Base-by-base conservation (phyloP, 2,888 invertebrate species). In the Ypsolopha sequella region DNA sequence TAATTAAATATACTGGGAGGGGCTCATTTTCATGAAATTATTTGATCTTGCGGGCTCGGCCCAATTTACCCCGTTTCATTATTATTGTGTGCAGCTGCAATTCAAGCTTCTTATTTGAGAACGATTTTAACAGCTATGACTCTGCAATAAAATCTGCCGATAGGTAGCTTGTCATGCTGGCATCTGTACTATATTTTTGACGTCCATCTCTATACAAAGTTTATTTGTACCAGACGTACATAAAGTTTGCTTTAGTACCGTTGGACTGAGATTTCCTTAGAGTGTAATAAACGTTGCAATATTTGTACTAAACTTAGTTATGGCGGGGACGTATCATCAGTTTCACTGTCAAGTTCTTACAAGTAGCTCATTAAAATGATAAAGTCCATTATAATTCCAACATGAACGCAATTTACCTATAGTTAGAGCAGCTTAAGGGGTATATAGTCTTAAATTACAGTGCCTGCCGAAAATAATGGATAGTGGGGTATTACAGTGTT, bases 11-110 rank as follows among this genome's bases (percentile, higher is more conserved):
- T 75, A 71, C 73, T 65, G 65, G 63, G 24, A 24, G 24, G 76
- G 76, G 74, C 80, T 79, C 75, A 80, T 80, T 86, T 84, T 81
- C 79, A 73, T 78, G 76, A 77, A 84, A 85, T 84, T 80, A 82
- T 84, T 84, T 80, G 82, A 81, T 80, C 75, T 77, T 71, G 62
- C 70, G 71, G 70, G 71, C 70, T 65, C 68, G 71, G 67, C 62
- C 71, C 69, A 68, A 76, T 73, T 73, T 68, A 61, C 63, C 60
- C 68, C 74, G 64, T 77, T 77, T 76, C 76, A 69, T 75, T 72
- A 58, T 62, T 69, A 66, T 76, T 73, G n/a, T n/a, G n/a, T n/a
- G n/a, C n/a, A n/a, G n/a, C n/a, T n/a, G n/a, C n/a, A n/a, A n/a
- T n/a, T n/a, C n/a, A n/a, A n/a, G n/a, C n/a, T n/a, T n/a, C n/a